Base-by-base conservation (phyloP, 2,797 vertebrate genomes). In the Tachyglossus aculeatus region DNA sequence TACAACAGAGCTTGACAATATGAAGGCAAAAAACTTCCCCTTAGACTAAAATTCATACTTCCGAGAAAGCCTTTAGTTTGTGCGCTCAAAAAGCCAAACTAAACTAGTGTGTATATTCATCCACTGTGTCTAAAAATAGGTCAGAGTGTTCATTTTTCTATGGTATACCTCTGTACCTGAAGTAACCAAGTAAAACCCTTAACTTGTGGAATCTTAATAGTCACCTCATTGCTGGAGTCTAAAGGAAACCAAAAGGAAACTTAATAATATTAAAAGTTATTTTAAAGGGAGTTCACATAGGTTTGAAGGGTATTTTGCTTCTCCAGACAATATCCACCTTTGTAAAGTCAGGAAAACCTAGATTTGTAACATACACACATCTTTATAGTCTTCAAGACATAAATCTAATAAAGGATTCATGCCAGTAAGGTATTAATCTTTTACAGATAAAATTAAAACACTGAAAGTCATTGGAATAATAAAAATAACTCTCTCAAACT, bases 231-330 rank as follows among this genome's bases (percentile, higher is more conserved):
- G 88, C 86, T 81, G 77, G 85, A 91, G 82, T 88, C 64, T 76
- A 86, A 87, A 89, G 83, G 86, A 92, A 89, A 87, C 82, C 75
- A 75, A 86, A 66, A 90, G 86, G 89, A 91, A 92, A 91, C 88
- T 82, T 83, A 91, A 86, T 89, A 90, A 90, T 90, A 90, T 85
- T 86, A 88, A 80, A 92, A 88, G 89, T 91, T 91, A 86, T 91
- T 93, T 93, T 87, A 91, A 90, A 89, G 77, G 88, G 85, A 87
- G 86, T 90, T 91, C 86, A 88, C 88, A 15, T 86, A 80, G 71
- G 81, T 88, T 88, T 80, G 82, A 88, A 88, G 55, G 62, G 56
- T 77, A 83, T 87, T 91, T 89, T 85, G 53, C 78, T 86, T 88
- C 39, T 0, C n/a, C n/a, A 74, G 74, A 92, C 85, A 93, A 87